Conservation (phyloP, 2,888 invertebrate species). For the Cordylochernes scorpioides region DNA sequence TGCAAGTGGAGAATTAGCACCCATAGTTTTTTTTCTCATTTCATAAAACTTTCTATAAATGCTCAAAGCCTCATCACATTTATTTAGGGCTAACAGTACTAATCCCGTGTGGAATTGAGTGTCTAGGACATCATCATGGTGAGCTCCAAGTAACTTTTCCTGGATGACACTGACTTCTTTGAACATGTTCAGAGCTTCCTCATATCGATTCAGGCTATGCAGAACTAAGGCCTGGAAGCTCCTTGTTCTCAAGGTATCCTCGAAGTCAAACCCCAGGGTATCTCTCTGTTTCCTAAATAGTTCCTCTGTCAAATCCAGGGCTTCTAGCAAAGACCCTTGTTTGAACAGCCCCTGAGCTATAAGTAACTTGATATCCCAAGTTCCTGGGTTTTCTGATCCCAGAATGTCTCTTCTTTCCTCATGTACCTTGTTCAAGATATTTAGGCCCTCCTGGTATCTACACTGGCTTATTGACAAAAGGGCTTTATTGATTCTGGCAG, state of each 20-base stretch:
- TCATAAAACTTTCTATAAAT: neutral
- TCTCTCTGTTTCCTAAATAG: neutral
- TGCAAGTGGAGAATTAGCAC: neutral
- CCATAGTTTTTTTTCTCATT: neutral
- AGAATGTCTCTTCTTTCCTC: conserved; percentile 1
- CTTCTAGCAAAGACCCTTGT: neutral
- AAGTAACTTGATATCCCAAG: neutral
- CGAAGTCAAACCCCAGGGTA: neutral
- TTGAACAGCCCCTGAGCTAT: neutral
- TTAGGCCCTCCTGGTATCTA: no score
- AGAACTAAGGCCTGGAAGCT: conserved; percentile 1
- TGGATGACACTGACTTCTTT: neutral
- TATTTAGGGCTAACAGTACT: neutral
- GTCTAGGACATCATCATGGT: neutral
- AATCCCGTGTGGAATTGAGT: neutral
- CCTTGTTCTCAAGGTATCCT: no score
- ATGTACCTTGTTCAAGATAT: no score
- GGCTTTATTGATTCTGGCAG: neutral
- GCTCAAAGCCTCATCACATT: conserved; percentile 1
- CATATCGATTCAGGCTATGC: neutral
- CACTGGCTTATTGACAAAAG: conserved; percentile 1
- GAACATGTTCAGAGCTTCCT: neutral
- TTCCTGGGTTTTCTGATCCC: no score
- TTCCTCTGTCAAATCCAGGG: neutral
- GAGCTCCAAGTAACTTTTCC: neutral